Percentiles rank a stretch among this genome's conserved stretches.
Conservation (phyloP, 2,113 vertebrate species). For the Manacus vitellinus region DNA sequence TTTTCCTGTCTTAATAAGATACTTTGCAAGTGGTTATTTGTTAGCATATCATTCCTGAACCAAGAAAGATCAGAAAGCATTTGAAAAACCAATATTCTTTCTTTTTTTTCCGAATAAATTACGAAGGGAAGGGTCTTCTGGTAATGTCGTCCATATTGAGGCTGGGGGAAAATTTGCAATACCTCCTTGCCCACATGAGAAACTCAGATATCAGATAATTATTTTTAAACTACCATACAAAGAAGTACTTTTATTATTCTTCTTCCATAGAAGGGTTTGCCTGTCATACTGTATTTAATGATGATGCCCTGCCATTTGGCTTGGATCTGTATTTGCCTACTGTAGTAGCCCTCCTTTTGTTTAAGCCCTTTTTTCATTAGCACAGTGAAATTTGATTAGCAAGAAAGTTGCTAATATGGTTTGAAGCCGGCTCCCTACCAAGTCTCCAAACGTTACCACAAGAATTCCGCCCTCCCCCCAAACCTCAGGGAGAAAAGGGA, state of each 20-base stretch:
- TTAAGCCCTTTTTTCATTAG: background rate
- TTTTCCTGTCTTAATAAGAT: background rate
- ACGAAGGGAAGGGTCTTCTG: background rate
- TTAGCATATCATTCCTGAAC: background rate
- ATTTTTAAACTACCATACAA: background rate
- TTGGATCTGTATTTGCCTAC: background rate
- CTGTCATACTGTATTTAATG: background rate
- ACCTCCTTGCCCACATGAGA: background rate
- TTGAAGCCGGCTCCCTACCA: too few species aligned
- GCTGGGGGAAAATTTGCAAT: background rate
- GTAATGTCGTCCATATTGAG: background rate
- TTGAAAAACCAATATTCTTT: background rate
- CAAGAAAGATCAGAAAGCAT: background rate
- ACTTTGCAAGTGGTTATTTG: background rate
- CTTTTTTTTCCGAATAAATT: background rate
- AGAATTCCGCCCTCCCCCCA: too few species aligned
- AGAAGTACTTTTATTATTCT: background rate
- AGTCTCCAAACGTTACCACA: too few species aligned
- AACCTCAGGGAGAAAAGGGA: too few species aligned
- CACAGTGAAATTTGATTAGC: background rate
- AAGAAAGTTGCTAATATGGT: background rate
- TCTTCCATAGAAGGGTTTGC: background rate
- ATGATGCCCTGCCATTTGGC: rapidly evolving
- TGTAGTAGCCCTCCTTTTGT: background rate
- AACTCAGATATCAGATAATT: background rate